These are phyloP conservation scores for Kryptolebias ocellatus DNA, from an alignment of 2,797 vertebrate species.

Conservation along the genomic window DNA sequence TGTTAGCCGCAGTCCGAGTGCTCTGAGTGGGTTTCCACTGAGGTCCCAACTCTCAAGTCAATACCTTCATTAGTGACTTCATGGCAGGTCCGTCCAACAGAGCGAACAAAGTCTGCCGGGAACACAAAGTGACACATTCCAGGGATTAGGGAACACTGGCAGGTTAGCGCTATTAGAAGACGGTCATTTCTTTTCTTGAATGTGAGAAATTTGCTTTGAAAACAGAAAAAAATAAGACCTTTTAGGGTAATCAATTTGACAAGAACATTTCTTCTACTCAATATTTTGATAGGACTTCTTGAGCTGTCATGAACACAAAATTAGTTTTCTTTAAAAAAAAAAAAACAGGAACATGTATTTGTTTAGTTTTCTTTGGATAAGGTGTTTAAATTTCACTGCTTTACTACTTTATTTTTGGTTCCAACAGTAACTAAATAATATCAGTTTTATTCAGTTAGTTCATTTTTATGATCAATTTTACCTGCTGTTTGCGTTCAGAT, in stretches of 20 bases:
- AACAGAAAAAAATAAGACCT: slow-evolving; percentile 18
- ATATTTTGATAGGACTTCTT: slow-evolving; percentile 4
- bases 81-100: slow-evolving; percentile 49
- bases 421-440: no score
- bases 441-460: no score
- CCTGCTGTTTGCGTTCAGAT: no score
- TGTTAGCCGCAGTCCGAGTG: slow-evolving; percentile 56
- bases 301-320: no score
- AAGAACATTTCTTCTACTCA: slow-evolving; percentile 4
- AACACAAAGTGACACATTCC: slow-evolving; percentile 76
- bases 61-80: slow-evolving; percentile 77
- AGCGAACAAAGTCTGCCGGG: slow-evolving; percentile 56
- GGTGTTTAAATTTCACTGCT: no score
- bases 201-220: slow-evolving; percentile 46
- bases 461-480: no score
- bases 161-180: slow-evolving; percentile 50
- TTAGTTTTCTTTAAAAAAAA: no score
- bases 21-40: slow-evolving; percentile 54
- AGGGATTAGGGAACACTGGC: slow-evolving; percentile 57
- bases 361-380: no score
- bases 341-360: no score
- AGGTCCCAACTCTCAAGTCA: slow-evolving; percentile 65
- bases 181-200: slow-evolving; percentile 35
- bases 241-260: slow-evolving; percentile 39
- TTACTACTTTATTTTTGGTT: no score